Conservation (phyloP, 2,888 invertebrate genomes). For the Drosophila demipolita region DNA sequence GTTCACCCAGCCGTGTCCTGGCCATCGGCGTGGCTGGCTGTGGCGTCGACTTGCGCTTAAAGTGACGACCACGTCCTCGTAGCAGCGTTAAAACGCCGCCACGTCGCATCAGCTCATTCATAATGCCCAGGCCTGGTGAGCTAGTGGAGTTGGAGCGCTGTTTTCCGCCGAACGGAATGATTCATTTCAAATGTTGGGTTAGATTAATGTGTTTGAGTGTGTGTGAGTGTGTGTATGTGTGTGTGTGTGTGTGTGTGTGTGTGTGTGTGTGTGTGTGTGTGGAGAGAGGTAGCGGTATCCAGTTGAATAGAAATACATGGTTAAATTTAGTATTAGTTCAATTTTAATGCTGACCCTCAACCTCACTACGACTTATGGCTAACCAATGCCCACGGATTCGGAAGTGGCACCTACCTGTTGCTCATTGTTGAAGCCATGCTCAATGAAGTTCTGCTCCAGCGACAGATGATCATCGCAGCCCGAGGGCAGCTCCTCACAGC, state of each 20-base stretch:
- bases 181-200: constrained; percentile 37
- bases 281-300: constrained; percentile 55
- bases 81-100: constrained; percentile 84
- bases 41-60: constrained; percentile 83
- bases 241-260: constrained; percentile 10
- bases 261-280: constrained; percentile 15
- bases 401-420: constrained; percentile 86
- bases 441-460: constrained; percentile 87
- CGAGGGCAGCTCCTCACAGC: constrained; percentile 94
- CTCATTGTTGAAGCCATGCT: constrained; percentile 86
- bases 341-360: constrained; percentile 27
- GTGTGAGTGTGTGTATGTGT: constrained; percentile 13
- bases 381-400: constrained; percentile 16
- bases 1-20: constrained; percentile 71
- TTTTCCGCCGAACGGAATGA: constrained; percentile 18
- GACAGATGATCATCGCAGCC: constrained; percentile 90
- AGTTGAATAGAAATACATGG: constrained; percentile 40
- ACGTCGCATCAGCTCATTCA: constrained; percentile 83
- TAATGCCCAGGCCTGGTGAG: constrained; percentile 81
- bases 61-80: constrained; percentile 83
- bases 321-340: constrained; percentile 42
- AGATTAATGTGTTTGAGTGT: constrained; percentile 23
- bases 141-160: constrained; percentile 77
- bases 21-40: constrained; percentile 82
- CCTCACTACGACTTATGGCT: constrained; percentile 47